Evolutionary conservation across 1,140 invertebrate species (phyloP).

Genomic region (Neodiprion pinetum): DNA sequence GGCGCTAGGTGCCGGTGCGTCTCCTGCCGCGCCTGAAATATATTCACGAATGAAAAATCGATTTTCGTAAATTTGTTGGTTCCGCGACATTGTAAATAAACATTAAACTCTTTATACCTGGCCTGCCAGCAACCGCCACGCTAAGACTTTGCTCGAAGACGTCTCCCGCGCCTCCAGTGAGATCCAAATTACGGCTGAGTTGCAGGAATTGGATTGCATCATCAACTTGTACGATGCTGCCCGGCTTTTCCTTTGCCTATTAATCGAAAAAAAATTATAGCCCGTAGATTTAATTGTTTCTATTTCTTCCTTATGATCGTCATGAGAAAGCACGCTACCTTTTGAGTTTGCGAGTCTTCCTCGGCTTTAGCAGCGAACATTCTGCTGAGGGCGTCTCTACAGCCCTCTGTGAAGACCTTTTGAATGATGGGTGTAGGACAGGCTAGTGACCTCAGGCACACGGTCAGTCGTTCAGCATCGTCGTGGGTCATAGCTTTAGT

Average conservation of each 20-base stretch:
- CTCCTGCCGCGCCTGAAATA: constrained; percentile 50
- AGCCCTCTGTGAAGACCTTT: constrained; percentile 80
- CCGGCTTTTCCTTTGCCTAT: constrained; percentile 74
- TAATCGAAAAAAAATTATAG: constrained; percentile 19
- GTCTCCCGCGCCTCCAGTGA: constrained; percentile 81
- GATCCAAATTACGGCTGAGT: constrained; percentile 74
- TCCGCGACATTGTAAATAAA: too few species aligned
- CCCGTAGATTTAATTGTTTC: constrained; percentile 7
- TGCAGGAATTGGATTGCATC: constrained; percentile 89
- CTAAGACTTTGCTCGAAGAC: constrained; percentile 95
- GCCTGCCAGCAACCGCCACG: constrained; percentile 82
- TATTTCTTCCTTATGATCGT: constrained; percentile 40
- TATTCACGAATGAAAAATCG: background rate
- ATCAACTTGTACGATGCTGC: constrained; percentile 80
- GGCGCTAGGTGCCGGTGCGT: constrained; percentile 67
- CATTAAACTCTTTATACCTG: constrained; percentile 27
- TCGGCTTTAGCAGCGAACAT: constrained; percentile 88
- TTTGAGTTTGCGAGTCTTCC: constrained; percentile 69
- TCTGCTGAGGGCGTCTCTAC: constrained; percentile 80
- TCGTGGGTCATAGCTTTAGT: constrained; percentile 91
- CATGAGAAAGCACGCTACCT: constrained; percentile 51
- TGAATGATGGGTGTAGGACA: constrained; percentile 75
- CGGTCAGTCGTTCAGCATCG: constrained; percentile 89
- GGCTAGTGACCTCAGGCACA: constrained; percentile 82
- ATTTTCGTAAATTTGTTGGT: background rate